Percentiles rank a stretch among this genome's conserved stretches.
These are phyloP conservation scores for Trypoxylon attenuatum DNA, from an alignment of 2,888 invertebrate species.

Conservation along the genomic window DNA sequence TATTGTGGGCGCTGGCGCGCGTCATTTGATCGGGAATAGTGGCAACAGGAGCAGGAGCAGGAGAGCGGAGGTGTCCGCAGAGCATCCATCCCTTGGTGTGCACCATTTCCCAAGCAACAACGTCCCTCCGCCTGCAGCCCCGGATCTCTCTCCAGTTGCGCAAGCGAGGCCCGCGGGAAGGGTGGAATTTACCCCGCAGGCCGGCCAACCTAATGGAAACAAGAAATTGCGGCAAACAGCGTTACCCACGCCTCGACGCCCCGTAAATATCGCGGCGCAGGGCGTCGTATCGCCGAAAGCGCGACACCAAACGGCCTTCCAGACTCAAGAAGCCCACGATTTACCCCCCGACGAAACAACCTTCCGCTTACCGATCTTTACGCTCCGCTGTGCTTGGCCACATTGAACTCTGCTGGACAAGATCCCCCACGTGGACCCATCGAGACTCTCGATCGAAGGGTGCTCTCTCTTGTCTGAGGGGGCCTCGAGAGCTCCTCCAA, in stretches of 20 bases:
- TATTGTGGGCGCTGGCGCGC: constrained; percentile 73
- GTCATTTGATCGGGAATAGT: constrained; percentile 71
- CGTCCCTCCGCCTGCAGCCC: not conserved
- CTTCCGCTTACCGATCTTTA: not conserved
- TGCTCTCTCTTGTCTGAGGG: no score
- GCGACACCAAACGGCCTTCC: not conserved
- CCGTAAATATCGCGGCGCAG: constrained; percentile 65
- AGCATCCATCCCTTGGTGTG: constrained; percentile 60
- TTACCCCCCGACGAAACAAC: not conserved
- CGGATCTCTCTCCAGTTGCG: constrained; percentile 50
- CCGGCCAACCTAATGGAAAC: constrained; percentile 74
- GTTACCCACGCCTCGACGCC: constrained; percentile 72
- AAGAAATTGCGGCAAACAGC: constrained; percentile 74
- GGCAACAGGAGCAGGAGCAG: no score
- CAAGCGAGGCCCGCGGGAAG: constrained; percentile 47
- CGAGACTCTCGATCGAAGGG: no score
- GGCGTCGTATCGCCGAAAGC: not conserved
- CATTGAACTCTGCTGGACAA: no score
- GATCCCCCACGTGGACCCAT: no score
- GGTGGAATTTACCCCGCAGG: constrained; percentile 70
- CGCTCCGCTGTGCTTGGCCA: not conserved
- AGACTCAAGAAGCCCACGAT: not conserved
- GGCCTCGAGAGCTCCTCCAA: no score
- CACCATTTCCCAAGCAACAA: constrained; percentile 61
- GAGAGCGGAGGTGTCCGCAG: constrained; percentile 58